Evolutionary conservation across 2,888 invertebrate genomes (phyloP).

Genomic region (Drosophila formosana): DNA sequence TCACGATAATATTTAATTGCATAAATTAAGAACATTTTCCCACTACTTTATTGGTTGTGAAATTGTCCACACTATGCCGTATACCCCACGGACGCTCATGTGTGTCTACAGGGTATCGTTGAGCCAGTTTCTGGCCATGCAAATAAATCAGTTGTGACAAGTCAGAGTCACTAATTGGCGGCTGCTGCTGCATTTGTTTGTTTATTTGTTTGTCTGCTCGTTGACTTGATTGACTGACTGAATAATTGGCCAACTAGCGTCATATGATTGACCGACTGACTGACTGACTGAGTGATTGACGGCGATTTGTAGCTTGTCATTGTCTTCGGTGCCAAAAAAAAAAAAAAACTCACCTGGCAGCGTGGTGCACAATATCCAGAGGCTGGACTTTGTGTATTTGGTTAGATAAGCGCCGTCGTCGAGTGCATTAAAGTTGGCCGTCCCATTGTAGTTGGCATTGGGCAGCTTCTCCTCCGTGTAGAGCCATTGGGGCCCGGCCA

Average conservation of each 20-base stretch:
- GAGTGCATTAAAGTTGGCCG: constrained; percentile 85
- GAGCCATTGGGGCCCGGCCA: constrained; percentile 90
- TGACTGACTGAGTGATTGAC: constrained; percentile 26
- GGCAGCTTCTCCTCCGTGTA: constrained; percentile 94
- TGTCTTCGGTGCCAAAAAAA: not conserved
- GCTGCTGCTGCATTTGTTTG: constrained; percentile 23
- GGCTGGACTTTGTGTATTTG: constrained; percentile 85
- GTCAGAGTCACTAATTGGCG: constrained; percentile 28
- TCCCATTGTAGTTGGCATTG: constrained; percentile 91
- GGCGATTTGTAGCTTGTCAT: constrained; percentile 9
- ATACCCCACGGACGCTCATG: not conserved
- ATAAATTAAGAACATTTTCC: no score
- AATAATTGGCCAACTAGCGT: not conserved
- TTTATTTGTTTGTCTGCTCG: constrained; percentile 37
- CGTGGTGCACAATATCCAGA: constrained; percentile 85
- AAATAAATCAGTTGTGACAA: constrained; percentile 34
- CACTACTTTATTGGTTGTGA: no score
- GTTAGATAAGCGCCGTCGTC: constrained; percentile 85
- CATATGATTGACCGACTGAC: constrained; percentile 14
- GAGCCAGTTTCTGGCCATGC: constrained; percentile 15
- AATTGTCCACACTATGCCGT: no score
- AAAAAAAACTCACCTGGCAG: constrained; percentile 80
- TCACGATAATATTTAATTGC: no score
- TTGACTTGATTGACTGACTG: constrained; percentile 30
- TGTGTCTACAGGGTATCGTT: constrained; percentile 1